phyloP scores from a whole-genome alignment of 1,140 invertebrate genomes.

The Caenorhabditis briggsae region DNA sequence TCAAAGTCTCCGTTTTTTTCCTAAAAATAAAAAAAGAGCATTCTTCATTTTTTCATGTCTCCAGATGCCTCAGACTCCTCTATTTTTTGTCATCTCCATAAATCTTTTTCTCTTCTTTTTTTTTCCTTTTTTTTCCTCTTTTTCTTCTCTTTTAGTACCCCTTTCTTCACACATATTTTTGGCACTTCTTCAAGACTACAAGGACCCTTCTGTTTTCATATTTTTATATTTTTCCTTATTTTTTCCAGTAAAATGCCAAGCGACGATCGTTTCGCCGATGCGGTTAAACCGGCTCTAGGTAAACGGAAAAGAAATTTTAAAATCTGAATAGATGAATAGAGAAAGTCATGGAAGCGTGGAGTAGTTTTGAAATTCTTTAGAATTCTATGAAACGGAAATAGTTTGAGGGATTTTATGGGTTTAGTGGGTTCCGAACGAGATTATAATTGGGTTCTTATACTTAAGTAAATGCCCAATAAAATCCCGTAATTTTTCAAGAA shows the following conservation, averaged over 20 bases:
- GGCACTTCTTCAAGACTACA: no score
- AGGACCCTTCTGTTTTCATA: background rate
- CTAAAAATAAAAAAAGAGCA: no score
- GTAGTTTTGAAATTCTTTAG: no score
- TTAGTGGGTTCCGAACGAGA: no score
- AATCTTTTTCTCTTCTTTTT: constrained; percentile 11
- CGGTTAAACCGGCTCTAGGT: constrained; percentile 77
- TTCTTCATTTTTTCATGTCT: background rate
- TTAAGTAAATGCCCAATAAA: no score
- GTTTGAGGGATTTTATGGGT: no score
- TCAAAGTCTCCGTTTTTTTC: no score
- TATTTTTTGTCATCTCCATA: constrained; percentile 44
- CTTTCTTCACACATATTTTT: constrained; percentile 18
- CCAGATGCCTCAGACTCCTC: constrained; percentile 20
- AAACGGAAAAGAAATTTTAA: background rate
- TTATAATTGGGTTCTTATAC: no score
- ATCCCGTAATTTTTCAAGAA: no score
- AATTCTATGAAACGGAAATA: no score
- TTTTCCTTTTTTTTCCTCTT: background rate
- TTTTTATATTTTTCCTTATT: constrained; percentile 6
- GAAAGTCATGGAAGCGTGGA: background rate
- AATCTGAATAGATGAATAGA: no score
- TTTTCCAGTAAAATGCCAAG: constrained; percentile 61
- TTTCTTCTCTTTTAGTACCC: background rate
- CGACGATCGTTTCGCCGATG: constrained; percentile 75